Conservation (phyloP, 2,113 vertebrate genomes). For the Phrynocephalus versicolor region DNA sequence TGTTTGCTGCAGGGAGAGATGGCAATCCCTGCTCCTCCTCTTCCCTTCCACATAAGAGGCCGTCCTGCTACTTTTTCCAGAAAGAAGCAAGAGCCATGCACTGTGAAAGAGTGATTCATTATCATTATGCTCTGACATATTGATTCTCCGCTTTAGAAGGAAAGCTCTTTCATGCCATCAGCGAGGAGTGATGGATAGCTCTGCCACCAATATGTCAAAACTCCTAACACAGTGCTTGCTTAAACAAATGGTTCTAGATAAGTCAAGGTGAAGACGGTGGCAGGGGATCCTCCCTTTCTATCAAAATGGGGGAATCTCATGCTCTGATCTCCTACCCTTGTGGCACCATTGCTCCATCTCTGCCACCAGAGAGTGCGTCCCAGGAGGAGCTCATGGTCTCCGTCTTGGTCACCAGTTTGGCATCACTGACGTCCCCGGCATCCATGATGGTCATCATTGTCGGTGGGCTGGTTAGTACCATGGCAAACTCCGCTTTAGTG, state of each 20-base stretch:
- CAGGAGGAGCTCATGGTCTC: too few species aligned
- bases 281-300: fast-evolving
- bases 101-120: slow-evolving; percentile 52
- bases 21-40: background rate
- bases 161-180: slow-evolving; percentile 41
- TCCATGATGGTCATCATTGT: too few species aligned
- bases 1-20: background rate
- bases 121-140: slow-evolving; percentile 69
- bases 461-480: too few species aligned
- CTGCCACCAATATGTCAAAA: background rate
- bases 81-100: background rate
- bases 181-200: slow-evolving; percentile 31
- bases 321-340: background rate
- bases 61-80: slow-evolving; percentile 10
- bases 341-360: too few species aligned
- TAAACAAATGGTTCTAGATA: slow-evolving; percentile 21
- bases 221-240: background rate
- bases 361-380: too few species aligned
- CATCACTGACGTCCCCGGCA: too few species aligned
- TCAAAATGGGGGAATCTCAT: background rate
- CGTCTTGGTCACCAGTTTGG: too few species aligned
- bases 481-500: too few species aligned
- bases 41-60: background rate
- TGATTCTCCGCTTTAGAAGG: slow-evolving; percentile 67
- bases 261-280: slow-evolving; percentile 19